Conservation (phyloP, 2,888 invertebrate genomes). For the Caradrina clavipalpis region DNA sequence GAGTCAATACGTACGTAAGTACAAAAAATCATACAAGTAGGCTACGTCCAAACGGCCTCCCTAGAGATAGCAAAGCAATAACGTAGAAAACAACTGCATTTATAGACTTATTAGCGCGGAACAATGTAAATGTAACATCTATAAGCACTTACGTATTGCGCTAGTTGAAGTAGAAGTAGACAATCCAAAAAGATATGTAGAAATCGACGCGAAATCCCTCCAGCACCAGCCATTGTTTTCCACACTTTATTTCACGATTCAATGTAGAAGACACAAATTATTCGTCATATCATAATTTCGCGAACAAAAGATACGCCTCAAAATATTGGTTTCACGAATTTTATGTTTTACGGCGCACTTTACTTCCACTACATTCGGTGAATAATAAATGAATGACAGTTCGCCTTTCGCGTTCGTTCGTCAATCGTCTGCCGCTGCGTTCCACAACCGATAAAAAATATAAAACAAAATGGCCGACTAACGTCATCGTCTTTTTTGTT, state of each 20-base stretch:
- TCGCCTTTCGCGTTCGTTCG: neutral
- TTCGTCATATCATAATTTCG: constrained; percentile 81
- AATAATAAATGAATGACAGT: constrained; percentile 58
- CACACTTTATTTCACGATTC: constrained; percentile 72
- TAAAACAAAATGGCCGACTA: constrained; percentile 61
- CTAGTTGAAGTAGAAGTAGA: constrained; percentile 77
- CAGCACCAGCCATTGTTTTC: constrained; percentile 76
- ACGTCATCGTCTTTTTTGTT: constrained; percentile 26
- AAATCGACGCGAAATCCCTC: constrained; percentile 74
- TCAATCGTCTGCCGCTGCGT: constrained; percentile 9
- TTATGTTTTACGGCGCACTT: constrained; percentile 55
- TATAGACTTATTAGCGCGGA: constrained; percentile 69
- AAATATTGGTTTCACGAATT: constrained; percentile 51
- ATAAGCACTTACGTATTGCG: constrained; percentile 80
- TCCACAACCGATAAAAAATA: constrained; percentile 38
- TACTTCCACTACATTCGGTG: constrained; percentile 51
- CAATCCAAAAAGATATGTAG: constrained; percentile 78
- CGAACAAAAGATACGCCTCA: constrained; percentile 57
- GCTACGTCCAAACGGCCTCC: constrained; percentile 20
- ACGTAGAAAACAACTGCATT: constrained; percentile 38
- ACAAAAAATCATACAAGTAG: constrained; percentile 9
- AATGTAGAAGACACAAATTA: constrained; percentile 66
- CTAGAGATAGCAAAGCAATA: constrained; percentile 20
- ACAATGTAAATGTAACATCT: constrained; percentile 69
- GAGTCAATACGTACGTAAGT: neutral